These are phyloP conservation scores for Strigamia crassipes DNA, from an alignment of 2,888 invertebrate species.

Conservation along the genomic window DNA sequence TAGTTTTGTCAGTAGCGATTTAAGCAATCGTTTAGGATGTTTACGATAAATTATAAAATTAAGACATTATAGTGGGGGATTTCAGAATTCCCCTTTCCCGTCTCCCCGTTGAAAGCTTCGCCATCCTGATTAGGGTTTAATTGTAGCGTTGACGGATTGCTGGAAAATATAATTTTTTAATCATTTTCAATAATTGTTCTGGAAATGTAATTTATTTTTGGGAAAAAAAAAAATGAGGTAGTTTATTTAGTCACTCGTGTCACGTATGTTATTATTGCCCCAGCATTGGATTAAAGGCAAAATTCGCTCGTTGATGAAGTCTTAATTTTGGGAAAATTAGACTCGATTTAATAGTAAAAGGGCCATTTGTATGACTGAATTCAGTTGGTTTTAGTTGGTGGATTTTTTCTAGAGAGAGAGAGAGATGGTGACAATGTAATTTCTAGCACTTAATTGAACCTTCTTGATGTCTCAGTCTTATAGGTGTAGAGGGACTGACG, in stretches of 20 bases:
- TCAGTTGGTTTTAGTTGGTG: neutral
- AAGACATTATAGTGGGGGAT: neutral
- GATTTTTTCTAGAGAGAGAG: neutral
- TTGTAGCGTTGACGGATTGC: too few species aligned
- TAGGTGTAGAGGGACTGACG: conserved; percentile 7
- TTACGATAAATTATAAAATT: neutral
- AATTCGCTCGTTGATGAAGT: neutral
- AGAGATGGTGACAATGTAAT: conserved; percentile 14
- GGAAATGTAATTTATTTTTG: too few species aligned
- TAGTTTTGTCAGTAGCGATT: conserved; percentile 28
- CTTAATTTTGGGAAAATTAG: neutral
- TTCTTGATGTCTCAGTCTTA: neutral
- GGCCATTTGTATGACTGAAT: conserved; percentile 9
- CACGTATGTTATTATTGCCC: neutral
- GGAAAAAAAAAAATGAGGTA: too few species aligned
- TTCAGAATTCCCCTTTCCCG: too few species aligned
- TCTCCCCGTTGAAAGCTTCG: too few species aligned
- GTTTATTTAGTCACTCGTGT: neutral
- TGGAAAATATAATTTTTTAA: too few species aligned
- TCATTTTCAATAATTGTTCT: too few species aligned
- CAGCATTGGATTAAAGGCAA: neutral
- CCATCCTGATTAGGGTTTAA: too few species aligned
- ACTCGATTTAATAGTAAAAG: neutral
- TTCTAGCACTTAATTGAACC: conserved; percentile 29
- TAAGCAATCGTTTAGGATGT: neutral